Evolutionary conservation across 2,113 vertebrate species (phyloP).

Genomic region (Deroptyus accipitrinus): DNA sequence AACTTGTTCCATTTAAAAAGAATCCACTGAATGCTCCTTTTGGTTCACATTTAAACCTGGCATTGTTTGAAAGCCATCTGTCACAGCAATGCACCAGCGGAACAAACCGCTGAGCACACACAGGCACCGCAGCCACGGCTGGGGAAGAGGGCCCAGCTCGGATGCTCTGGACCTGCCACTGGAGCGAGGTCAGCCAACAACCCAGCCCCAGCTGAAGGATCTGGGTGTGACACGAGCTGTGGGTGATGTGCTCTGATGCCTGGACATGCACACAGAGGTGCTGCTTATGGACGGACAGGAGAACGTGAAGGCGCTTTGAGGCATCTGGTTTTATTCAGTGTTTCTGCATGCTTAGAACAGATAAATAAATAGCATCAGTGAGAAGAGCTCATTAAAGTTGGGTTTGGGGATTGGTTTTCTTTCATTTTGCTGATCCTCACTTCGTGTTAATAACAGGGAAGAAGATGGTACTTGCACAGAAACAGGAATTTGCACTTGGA

Average conservation of each 20-base stretch:
- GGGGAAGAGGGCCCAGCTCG: not conserved
- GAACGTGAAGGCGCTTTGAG: not conserved
- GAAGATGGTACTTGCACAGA: not conserved
- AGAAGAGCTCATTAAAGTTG: not conserved
- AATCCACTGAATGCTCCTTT: not conserved
- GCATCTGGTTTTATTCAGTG: not conserved
- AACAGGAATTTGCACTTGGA: not conserved
- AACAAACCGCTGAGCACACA: constrained; percentile 1
- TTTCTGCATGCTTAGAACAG: not conserved
- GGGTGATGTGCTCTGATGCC: not conserved
- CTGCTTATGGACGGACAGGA: not conserved
- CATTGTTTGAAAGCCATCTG: constrained; percentile 59
- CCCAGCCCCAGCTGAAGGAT: not conserved
- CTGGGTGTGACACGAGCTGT: not conserved
- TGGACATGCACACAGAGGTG: not conserved
- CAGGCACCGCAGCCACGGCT: not conserved
- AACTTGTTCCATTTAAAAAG: not conserved
- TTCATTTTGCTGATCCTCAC: not conserved
- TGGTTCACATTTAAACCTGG: constrained; percentile 60
- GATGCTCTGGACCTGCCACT: not conserved
- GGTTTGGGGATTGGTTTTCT: not conserved
- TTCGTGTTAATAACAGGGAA: not conserved
- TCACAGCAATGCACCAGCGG: not conserved
- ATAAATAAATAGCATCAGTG: not conserved
- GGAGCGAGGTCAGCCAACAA: not conserved